Conservation (phyloP, 1,140 invertebrate species). For the Oryzaephilus surinamensis region DNA sequence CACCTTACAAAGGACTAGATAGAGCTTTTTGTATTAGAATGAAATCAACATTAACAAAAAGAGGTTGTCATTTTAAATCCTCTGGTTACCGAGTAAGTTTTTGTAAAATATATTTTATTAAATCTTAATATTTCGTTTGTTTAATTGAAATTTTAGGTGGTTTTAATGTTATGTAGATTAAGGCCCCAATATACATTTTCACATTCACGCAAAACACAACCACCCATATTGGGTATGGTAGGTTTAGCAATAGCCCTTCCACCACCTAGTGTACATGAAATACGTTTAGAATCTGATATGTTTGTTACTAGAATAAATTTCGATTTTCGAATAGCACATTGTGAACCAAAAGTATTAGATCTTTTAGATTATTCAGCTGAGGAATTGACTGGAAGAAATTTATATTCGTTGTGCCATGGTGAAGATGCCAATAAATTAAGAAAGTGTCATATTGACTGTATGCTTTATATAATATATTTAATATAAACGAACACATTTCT, state of each 20-base stretch:
- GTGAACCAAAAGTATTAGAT: conserved; percentile 92
- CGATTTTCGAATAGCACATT: conserved; percentile 92
- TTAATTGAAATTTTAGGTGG: conserved; percentile 57
- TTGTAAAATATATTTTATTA: background rate
- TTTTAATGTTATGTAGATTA: conserved; percentile 79
- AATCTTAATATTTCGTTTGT: background rate
- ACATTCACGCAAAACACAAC: conserved; percentile 71
- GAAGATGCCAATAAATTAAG: conserved; percentile 88
- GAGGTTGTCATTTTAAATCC: conserved; percentile 96
- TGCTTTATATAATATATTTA: conserved; percentile 53
- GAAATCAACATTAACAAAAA: conserved; percentile 95
- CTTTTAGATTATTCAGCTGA: conserved; percentile 87
- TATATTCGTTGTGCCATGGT: conserved; percentile 89
- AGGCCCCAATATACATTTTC: conserved; percentile 87
- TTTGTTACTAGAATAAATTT: conserved; percentile 94
- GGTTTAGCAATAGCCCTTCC: conserved; percentile 89
- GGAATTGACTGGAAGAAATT: conserved; percentile 84
- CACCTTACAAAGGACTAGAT: conserved; percentile 75
- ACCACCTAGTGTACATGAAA: conserved; percentile 92
- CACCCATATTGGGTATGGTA: conserved; percentile 83
- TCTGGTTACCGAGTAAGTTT: conserved; percentile 89
- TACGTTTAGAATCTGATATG: conserved; percentile 90
- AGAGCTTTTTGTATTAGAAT: conserved; percentile 91
- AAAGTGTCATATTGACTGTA: conserved; percentile 87
- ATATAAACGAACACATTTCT: background rate